Conservation (phyloP, 2,113 vertebrate species). For the Halichoeres trimaculatus region DNA sequence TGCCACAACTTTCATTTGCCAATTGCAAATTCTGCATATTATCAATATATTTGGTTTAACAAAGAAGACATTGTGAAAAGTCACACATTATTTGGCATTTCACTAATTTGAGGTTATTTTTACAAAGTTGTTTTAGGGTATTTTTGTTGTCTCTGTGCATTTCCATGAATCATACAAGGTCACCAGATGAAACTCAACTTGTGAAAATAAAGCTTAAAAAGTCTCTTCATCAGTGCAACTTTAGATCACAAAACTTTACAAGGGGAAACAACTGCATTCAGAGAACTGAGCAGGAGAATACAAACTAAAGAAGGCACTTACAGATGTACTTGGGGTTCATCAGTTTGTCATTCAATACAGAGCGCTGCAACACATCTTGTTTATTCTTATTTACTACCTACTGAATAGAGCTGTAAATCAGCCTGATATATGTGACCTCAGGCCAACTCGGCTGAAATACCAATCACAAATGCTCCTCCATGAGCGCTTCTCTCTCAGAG, state of each 20-base stretch:
- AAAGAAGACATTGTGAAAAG: no score
- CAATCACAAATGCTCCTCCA: not conserved
- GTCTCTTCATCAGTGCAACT: no score
- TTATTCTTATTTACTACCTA: not conserved
- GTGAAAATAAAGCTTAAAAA: no score
- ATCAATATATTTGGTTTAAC: no score
- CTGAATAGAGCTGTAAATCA: not conserved
- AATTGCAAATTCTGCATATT: no score
- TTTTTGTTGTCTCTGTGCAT: no score
- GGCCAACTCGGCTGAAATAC: not conserved
- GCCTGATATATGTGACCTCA: not conserved
- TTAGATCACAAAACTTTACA: not conserved
- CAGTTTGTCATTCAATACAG: not conserved
- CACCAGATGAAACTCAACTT: no score
- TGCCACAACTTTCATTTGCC: no score
- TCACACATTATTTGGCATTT: no score
- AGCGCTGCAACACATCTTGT: not conserved
- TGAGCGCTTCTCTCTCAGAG: not conserved
- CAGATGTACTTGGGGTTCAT: not conserved
- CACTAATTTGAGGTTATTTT: no score
- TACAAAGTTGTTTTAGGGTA: no score
- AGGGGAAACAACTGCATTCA: not conserved
- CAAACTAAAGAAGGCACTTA: not conserved
- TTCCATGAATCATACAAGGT: no score
- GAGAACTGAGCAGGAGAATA: not conserved